Base-by-base conservation (phyloP, 2,888 invertebrate species). In the Caenorhabditis angaria region DNA sequence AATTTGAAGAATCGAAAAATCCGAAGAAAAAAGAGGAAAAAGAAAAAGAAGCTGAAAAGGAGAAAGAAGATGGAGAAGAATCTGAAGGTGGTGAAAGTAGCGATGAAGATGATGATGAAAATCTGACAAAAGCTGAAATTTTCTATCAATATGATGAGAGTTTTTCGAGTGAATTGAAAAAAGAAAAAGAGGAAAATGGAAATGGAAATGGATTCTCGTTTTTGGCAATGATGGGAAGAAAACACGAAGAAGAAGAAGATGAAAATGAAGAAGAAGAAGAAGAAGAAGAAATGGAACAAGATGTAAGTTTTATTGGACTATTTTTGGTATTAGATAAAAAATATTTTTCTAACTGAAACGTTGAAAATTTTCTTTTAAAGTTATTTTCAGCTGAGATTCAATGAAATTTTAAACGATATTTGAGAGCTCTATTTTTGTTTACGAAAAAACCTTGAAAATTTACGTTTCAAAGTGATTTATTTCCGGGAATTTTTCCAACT, bases 131-230 rank as follows among this genome's bases (percentile, higher is more conserved):
- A 35, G 55, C 63, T 22, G 69, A 67, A 32, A 66, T 63, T 1
- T 81, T 76, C 54, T 81, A 68, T 61, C 72, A 80, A 58, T 74
- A 82, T 67, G 81, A 82, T 55, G 65, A 65, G 12, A 53, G 50
- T 14, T 82, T 82, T 61, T 78, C 80, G 2, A 67, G 61, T 18
- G 81, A 81, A 70, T 54, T 77, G 57, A 70, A 70, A 60, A 57
- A 68, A 14, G 41, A 41, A 3, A 60, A 65, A 27, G 56, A 57
- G 12, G 47, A 24, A 18, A 6, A 47, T 20, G 47, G 58, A 0
- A 28, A 22, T 25, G 65, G 55, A n/a, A 62, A 65, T 2, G n/a
- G n/a, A n/a, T 78, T 78, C 57, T 78, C 78, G 14, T 78, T 78
- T 48, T 57, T 78, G 24, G 65, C 70, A 10, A 64, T 64, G 68